A percentile compares a stretch with the other conserved stretches of the same genome.
phyloP scores from a whole-genome alignment of 2,113 vertebrate genomes.

The Macquaria ambigua region DNA sequence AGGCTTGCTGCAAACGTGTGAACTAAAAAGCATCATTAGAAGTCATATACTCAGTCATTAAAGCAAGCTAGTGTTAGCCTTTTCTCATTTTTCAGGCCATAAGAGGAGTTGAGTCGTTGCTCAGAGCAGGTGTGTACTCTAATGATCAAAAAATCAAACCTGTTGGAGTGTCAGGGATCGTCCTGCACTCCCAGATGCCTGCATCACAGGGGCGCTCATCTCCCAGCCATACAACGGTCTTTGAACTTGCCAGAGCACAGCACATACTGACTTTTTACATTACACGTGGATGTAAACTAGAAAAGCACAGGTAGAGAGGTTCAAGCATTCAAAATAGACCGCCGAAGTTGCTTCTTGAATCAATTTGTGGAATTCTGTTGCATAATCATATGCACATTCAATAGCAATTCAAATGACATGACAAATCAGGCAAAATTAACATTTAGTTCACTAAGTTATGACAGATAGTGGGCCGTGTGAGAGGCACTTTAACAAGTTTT shows the following conservation, averaged over 20 bases:
- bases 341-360: not conserved
- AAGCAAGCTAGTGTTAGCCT: not conserved
- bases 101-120: not conserved
- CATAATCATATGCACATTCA: not conserved
- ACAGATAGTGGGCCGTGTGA: not conserved
- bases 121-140: not conserved
- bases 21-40: not conserved
- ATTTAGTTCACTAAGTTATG: not conserved
- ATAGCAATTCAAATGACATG: too few relatives aligned
- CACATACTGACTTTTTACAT: conserved; percentile 20
- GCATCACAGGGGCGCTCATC: not conserved
- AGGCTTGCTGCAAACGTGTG: not conserved
- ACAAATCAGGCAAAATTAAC: not conserved
- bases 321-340: not conserved
- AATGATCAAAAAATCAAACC: not conserved
- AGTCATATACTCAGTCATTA: not conserved
- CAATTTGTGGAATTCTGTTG: not conserved
- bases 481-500: not conserved
- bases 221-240: conserved; percentile 29
- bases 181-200: not conserved
- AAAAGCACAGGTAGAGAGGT: not conserved
- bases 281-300: conserved; percentile 15
- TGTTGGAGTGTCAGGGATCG: not conserved
- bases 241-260: conserved; percentile 19
- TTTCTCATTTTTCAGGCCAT: not conserved